Base-by-base conservation (phyloP, 2,888 invertebrate genomes). In the Notodonta dromedarius region DNA sequence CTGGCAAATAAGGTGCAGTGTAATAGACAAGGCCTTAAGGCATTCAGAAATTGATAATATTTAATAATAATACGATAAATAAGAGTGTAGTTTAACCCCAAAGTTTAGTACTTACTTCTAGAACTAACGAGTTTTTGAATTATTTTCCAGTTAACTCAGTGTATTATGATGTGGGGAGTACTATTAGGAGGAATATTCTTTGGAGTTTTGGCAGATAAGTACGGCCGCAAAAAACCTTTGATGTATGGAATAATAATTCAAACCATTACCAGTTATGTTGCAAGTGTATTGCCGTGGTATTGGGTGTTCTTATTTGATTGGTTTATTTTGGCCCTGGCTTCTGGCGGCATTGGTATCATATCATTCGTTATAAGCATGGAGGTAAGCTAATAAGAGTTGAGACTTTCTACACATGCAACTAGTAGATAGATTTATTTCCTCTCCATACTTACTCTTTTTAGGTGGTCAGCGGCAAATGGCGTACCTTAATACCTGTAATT, bases 361-460 rank as follows among this genome's bases (percentile, higher is more conserved):
- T 95, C 96, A 0, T 96, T 96, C 78, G 95, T 96, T 2, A 85
- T 96, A 71, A 95, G 95, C 81, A 94, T 95, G 94, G 95, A 95
- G 90, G 94, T 90, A 78, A 78, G 80, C 6, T 39, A 14, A n/a
- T 48, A 48, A 35, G 35, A 35, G 35, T 35, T 48, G 51, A 51
- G 7, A 51, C 54, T 46, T 12, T 0, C 44, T 13, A 13, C 46
- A n/a, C n/a, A 46, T 46, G 42, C 11, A 42, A 42, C 42, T 42
- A 42, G 35, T 35, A 35, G 6, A 35, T 1, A 35, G 35, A 35
- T 35, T 35, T 35, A 35, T 7, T 6, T 7, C 4, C 0, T 6
- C 35, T 35, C 4, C 35, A 35, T 6, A n/a, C 12, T 44, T 12
- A 12, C 13, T 40, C 5, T 56, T 80, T 83, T 62, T 66, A 94